Evolutionary conservation across 2,888 invertebrate species (phyloP).

Genomic region (Mimumesa dahlbomi): DNA sequence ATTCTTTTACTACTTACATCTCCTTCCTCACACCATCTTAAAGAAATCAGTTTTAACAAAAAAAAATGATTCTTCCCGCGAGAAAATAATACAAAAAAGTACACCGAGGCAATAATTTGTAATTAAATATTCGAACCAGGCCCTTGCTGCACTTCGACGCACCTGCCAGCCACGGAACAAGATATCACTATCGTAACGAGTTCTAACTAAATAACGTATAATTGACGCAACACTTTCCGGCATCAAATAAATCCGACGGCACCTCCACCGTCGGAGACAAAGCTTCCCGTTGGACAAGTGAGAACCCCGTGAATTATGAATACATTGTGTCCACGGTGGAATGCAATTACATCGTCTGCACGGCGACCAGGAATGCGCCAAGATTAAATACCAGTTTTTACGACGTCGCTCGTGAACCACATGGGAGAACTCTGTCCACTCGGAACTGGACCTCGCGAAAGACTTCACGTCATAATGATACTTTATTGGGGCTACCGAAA

Average conservation of each 20-base stretch:
- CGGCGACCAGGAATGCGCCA: constrained; percentile 20
- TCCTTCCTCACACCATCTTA: too few relatives aligned
- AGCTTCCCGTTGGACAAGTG: not conserved
- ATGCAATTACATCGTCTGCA: constrained; percentile 46
- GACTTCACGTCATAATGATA: constrained; percentile 13
- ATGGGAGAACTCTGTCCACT: too few relatives aligned
- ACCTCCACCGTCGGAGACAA: too few relatives aligned
- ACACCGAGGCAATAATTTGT: too few relatives aligned
- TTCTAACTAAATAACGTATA: not conserved
- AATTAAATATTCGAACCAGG: too few relatives aligned
- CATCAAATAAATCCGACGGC: not conserved
- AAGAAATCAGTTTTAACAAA: too few relatives aligned
- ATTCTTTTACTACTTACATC: too few relatives aligned
- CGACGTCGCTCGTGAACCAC: too few relatives aligned
- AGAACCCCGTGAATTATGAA: constrained; percentile 15
- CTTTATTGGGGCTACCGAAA: not conserved
- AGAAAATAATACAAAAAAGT: too few relatives aligned
- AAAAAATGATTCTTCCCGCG: too few relatives aligned
- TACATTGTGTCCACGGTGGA: constrained; percentile 15
- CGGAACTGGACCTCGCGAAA: constrained; percentile 18
- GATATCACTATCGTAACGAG: not conserved
- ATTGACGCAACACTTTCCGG: not conserved
- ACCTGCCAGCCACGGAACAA: too few relatives aligned
- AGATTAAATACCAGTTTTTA: constrained; percentile 23
- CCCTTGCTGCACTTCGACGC: too few relatives aligned